phyloP scores from a whole-genome alignment of 2,888 invertebrate species.

The Mimachlamys varia region DNA sequence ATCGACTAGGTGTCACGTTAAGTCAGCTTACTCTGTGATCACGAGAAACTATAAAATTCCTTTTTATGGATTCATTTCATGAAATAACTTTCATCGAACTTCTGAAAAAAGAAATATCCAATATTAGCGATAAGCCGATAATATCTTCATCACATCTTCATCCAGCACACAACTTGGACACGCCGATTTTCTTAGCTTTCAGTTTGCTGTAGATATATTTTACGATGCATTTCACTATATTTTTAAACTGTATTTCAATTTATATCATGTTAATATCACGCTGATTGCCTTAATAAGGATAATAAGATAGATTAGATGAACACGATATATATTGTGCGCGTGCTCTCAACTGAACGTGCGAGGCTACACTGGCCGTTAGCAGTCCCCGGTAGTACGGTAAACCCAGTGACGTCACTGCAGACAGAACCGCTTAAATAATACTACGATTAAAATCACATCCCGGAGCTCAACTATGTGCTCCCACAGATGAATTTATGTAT shows the following conservation, averaged over 20 bases:
- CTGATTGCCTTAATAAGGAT: background rate
- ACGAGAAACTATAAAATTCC: background rate
- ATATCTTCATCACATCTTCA: background rate
- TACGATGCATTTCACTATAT: background rate
- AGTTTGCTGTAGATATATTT: background rate
- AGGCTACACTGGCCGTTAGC: background rate
- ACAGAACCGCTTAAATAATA: constrained; percentile 10
- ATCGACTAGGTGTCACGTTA: background rate
- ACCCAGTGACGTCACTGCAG: constrained; percentile 11
- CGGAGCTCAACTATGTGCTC: constrained; percentile 1
- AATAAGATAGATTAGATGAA: constrained; percentile 3
- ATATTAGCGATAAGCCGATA: background rate
- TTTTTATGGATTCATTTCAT: background rate
- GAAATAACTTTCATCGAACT: background rate
- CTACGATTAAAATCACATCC: constrained; percentile 31
- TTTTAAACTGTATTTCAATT: background rate
- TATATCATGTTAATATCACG: background rate
- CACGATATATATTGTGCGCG: background rate
- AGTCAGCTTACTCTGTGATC: background rate
- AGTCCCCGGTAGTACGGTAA: constrained; percentile 6
- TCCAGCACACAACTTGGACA: background rate
- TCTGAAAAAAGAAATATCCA: background rate
- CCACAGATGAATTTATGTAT: background rate
- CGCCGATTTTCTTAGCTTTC: background rate
- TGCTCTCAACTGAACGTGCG: background rate